These are phyloP conservation scores for Strigops habroptila DNA, from an alignment of 2,113 vertebrate genomes.

Conservation along the genomic window DNA sequence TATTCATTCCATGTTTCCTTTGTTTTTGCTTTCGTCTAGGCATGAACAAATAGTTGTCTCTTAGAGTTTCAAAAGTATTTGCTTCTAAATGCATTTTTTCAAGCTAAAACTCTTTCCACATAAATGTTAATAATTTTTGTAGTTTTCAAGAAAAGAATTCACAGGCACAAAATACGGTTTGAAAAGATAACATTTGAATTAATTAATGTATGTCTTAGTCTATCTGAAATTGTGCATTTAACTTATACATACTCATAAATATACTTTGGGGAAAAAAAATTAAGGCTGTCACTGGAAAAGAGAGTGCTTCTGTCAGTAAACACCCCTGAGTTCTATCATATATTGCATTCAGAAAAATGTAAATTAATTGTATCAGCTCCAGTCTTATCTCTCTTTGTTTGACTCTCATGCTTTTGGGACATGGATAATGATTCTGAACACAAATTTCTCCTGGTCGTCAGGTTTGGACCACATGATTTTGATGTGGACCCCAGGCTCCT, in stretches of 20 bases:
- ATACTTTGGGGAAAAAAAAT: neutral
- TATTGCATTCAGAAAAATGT: neutral
- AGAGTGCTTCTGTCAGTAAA: neutral
- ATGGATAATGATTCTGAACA: neutral
- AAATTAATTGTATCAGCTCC: neutral
- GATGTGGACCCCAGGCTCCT: neutral
- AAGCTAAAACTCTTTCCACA: slow-evolving; percentile 34
- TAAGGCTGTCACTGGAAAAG: neutral
- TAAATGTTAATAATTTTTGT: slow-evolving; percentile 51
- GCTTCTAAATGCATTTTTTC: slow-evolving; percentile 24
- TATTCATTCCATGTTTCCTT: neutral
- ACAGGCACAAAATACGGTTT: slow-evolving; percentile 1
- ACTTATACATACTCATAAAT: neutral
- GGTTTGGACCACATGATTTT: neutral
- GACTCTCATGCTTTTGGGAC: neutral
- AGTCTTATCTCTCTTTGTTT: neutral
- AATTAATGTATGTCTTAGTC: slow-evolving; percentile 17
- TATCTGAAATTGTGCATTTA: neutral
- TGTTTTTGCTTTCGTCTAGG: slow-evolving; percentile 38
- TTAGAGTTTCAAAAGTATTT: slow-evolving; percentile 37
- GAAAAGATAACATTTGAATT: neutral
- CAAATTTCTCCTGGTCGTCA: neutral
- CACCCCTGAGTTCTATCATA: neutral
- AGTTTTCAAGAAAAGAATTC: slow-evolving; percentile 46
- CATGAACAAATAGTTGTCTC: slow-evolving; percentile 35